These are phyloP conservation scores for Silurus aristotelis DNA, from an alignment of 2,797 vertebrate genomes.

Conservation along the genomic window DNA sequence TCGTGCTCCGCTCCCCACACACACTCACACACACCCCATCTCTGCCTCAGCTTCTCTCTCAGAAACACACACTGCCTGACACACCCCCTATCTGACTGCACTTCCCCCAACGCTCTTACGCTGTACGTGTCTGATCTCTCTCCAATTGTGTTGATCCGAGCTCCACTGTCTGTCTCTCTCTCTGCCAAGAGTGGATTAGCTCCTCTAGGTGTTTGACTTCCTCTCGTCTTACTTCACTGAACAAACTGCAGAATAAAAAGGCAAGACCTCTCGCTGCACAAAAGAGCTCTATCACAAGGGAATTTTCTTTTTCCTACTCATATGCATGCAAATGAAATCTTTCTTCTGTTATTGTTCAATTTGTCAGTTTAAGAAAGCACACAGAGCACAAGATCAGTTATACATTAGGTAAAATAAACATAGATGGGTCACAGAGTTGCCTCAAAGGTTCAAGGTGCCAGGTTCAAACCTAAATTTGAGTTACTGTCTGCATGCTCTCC, in stretches of 20 bases:
- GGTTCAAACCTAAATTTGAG: neutral
- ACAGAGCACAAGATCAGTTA: neutral
- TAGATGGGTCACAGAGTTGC: neutral
- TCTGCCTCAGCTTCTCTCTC: constrained; percentile 31
- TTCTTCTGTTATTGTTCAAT: neutral
- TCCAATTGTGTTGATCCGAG: constrained; percentile 30
- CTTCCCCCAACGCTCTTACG: constrained; percentile 32
- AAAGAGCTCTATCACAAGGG: neutral
- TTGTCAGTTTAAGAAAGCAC: constrained; percentile 24
- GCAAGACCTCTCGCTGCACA: constrained; percentile 5
- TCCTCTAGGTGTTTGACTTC: constrained; percentile 41
- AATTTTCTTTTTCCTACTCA: neutral
- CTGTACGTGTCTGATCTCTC: constrained; percentile 32
- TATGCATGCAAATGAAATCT: constrained; percentile 5
- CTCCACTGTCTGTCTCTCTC: constrained; percentile 40
- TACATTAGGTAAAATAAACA: neutral
- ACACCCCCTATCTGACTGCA: constrained; percentile 47
- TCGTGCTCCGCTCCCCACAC: constrained; percentile 26
- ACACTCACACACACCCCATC: constrained; percentile 24
- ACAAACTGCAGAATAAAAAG: constrained; percentile 9
- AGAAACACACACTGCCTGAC: constrained; percentile 29
- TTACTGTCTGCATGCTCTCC: neutral
- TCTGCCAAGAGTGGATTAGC: constrained; percentile 48
- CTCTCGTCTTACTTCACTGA: constrained; percentile 35
- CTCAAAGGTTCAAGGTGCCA: neutral